Base-by-base conservation (phyloP, 2,113 vertebrate species). In the Andinoacara biseriatus region DNA sequence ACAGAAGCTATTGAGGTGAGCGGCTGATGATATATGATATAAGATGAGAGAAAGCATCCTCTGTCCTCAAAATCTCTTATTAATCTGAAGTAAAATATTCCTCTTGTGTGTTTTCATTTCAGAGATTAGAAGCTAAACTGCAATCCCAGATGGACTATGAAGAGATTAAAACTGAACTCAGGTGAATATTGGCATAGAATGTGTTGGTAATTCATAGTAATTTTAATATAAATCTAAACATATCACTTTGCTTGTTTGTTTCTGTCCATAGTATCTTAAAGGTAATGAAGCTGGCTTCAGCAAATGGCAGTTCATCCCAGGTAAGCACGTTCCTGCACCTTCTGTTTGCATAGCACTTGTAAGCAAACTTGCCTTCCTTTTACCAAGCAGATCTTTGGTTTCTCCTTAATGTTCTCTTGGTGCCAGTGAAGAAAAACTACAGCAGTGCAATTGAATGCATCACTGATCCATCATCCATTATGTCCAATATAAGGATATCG, bases 101-200 rank as follows among this genome's bases (percentile, higher is more conserved):
- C 40, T 22, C 62, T 69, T 78, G 35, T 59, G 65, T 86, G 62
- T 38, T 82, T 80, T 26, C 65, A 7, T 90, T 77, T 56, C 91
- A 96, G 96, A 95, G 96, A 92, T 96, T 99, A 95, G 98, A 99
- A 94, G 96, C 97, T 91, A 99, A 98, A 95, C 95, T 99, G 46
- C 97, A 96, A 90, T 96, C 96, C 0, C 98, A 99, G 94, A 95
- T 97, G 1, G 97, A 99, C 95, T 99, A 99, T 0, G 97, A 99
- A 90, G 98, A 99, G 95, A 98, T 99, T 93, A 99, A 99, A 95
- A 99, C 98, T 0, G 98, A 99, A 92, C 96, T 99, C 93, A 99
- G 98, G 98, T 99, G 94, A 93, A 8, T 18, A 65, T 69, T 84
- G 56, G 29, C 63, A 11, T 35, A 35, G 5, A 81, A 75, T 46